These are phyloP conservation scores for Pleuronectes platessa DNA, from an alignment of 2,113 vertebrate genomes.

Conservation along the genomic window DNA sequence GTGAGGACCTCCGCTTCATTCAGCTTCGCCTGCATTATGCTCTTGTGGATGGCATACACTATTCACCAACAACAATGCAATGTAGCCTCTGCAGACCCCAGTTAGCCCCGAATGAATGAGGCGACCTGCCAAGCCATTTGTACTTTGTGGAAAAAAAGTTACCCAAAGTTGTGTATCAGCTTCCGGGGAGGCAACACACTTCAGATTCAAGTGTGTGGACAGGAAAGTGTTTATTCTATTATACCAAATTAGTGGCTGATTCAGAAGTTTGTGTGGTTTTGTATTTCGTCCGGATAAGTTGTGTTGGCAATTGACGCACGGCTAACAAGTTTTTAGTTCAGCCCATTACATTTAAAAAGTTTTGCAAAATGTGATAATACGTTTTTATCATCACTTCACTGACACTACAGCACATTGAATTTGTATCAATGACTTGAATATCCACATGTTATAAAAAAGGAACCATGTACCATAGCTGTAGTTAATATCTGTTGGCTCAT, in stretches of 20 bases:
- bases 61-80: constrained; percentile 60
- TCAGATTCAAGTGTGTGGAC: not conserved
- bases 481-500: constrained; percentile 5
- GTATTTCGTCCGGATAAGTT: no score
- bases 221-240: no score
- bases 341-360: no score
- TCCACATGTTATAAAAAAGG: not conserved
- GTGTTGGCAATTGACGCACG: no score
- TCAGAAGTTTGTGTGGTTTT: no score
- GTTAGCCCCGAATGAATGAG: constrained; percentile 49
- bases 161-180: not conserved
- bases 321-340: no score
- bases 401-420: not conserved
- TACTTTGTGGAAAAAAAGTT: constrained; percentile 29
- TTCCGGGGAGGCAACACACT: not conserved
- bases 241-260: no score
- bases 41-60: constrained; percentile 46
- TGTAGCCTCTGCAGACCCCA: constrained; percentile 47
- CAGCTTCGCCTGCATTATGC: constrained; percentile 55
- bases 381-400: not conserved
- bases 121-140: constrained; percentile 41
- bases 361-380: no score
- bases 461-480: not conserved
- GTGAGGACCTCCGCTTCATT: constrained; percentile 55
- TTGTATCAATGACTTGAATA: not conserved